Base-by-base conservation (phyloP, 2,113 vertebrate genomes). In the Salvelinus sp. region DNA sequence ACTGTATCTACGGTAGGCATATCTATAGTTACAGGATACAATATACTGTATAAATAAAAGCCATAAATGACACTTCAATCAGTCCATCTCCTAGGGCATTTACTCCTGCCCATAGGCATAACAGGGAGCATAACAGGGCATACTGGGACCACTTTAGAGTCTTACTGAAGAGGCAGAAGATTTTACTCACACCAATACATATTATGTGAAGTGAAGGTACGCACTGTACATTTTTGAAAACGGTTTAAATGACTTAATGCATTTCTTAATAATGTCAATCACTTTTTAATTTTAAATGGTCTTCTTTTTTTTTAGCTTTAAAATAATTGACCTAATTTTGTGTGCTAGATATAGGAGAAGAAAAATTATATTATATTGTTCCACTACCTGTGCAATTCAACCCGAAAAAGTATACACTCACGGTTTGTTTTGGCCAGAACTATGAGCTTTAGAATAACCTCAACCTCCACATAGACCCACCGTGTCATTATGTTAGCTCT, bases 51-150 rank as follows among this genome's bases (percentile, higher is more conserved):
- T 38, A 38, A 38, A 38, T 9, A 38, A 38, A 38, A 38, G 38
- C 38, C 38, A 38, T 38, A 38, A 38, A 38, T 9, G 1, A 38
- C 38, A 38, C 38, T 38, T 9, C 7, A 38, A 38, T 92, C 90
- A 93, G 80, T 79, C 88, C 65, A 77, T 77, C 80, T 91, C 92
- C 88, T 87, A 90, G 91, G 91, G 91, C 92, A 90, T 75, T 83
- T 88, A 89, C 87, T 84, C 87, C 67, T 90, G 83, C 88, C 90
- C 86, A 44, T 87, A 76, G 85, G 90, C 90, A 87, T 85, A 82
- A 76, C 79, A 84, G 79, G 33, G 33, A 85, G 79, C 86, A 86
- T 89, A 25, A 7, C 38, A 38, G 38, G 38, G 38, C 38, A 38
- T 38, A 38, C 38, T 38, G 38, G 38, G 38, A 9, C 33, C 81